phyloP scores from a whole-genome alignment of 2,113 vertebrate species.

The Sinosuthora webbiana region DNA sequence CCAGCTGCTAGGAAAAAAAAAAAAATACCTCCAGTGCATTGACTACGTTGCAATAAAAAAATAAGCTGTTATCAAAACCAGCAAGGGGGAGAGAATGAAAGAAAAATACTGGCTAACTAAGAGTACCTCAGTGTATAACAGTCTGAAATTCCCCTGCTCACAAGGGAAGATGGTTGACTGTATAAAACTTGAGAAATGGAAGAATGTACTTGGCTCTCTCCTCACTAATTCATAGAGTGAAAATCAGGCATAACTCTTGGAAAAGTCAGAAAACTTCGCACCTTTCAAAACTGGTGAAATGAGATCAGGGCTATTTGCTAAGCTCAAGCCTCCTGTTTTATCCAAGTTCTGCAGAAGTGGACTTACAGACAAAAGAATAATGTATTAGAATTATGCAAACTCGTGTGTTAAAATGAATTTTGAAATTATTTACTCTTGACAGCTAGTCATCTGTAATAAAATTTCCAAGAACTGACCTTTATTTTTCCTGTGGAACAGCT shows the following conservation, averaged over 20 bases:
- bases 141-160: background rate
- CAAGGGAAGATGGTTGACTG: background rate
- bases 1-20: background rate
- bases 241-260: background rate
- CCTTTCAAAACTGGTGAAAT: background rate
- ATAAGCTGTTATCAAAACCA: background rate
- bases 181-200: background rate
- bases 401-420: background rate
- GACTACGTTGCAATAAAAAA: background rate
- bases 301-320: background rate
- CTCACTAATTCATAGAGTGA: background rate
- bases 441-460: constrained; percentile 7
- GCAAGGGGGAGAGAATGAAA: background rate
- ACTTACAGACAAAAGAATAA: background rate
- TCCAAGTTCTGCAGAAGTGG: background rate
- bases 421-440: constrained; percentile 20
- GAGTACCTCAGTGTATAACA: background rate
- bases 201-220: background rate
- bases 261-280: background rate
- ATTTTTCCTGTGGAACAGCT: background rate
- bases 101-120: background rate
- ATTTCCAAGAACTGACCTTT: constrained; percentile 2
- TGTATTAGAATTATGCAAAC: background rate
- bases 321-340: background rate
- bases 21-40: background rate